Conservation (phyloP, 2,113 vertebrate species). For the Aphyosemion australe region DNA sequence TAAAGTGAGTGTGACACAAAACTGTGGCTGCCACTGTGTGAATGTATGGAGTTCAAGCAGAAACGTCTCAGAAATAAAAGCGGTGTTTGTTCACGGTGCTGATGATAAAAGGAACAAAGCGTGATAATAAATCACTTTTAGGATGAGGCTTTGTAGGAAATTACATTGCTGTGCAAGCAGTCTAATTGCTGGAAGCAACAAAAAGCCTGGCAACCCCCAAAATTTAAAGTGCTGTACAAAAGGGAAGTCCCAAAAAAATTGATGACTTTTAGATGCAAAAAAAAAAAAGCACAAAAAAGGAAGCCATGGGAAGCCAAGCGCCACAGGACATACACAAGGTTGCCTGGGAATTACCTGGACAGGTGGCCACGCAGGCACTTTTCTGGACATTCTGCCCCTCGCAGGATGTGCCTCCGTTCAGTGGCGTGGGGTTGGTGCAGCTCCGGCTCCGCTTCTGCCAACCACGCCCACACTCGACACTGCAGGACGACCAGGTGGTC, state of each 20-base stretch:
- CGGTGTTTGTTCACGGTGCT: slow-evolving; percentile 17
- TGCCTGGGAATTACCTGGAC: slow-evolving; percentile 86
- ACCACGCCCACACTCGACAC: slow-evolving; percentile 94
- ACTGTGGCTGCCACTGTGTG: slow-evolving; percentile 28
- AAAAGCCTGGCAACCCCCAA: slow-evolving; percentile 28
- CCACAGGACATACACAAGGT: slow-evolving; percentile 66
- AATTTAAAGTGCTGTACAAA: slow-evolving; percentile 35
- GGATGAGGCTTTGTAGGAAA: slow-evolving; percentile 35
- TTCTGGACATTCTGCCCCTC: slow-evolving; percentile 99
- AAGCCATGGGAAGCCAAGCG: slow-evolving; percentile 73
- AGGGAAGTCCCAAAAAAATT: slow-evolving; percentile 59
- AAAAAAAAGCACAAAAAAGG: slow-evolving; percentile 57
- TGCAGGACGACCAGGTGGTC: slow-evolving; percentile 98
- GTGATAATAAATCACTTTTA: slow-evolving; percentile 50
- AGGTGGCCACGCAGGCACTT: slow-evolving; percentile 97
- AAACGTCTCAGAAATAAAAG: slow-evolving; percentile 52
- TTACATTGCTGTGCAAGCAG: slow-evolving; percentile 37
- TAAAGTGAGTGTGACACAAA: slow-evolving; percentile 51
- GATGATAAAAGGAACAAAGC: slow-evolving; percentile 54
- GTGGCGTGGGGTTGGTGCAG: slow-evolving; percentile 97
- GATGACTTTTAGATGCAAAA: slow-evolving; percentile 70
- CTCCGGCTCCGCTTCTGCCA: slow-evolving; percentile 99
- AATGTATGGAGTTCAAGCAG: slow-evolving; percentile 46
- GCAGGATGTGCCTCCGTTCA: slow-evolving; percentile 97
- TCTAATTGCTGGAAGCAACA: slow-evolving; percentile 60